These are phyloP conservation scores for Cerceris ruficornis DNA, from an alignment of 2,888 invertebrate genomes.

Conservation along the genomic window DNA sequence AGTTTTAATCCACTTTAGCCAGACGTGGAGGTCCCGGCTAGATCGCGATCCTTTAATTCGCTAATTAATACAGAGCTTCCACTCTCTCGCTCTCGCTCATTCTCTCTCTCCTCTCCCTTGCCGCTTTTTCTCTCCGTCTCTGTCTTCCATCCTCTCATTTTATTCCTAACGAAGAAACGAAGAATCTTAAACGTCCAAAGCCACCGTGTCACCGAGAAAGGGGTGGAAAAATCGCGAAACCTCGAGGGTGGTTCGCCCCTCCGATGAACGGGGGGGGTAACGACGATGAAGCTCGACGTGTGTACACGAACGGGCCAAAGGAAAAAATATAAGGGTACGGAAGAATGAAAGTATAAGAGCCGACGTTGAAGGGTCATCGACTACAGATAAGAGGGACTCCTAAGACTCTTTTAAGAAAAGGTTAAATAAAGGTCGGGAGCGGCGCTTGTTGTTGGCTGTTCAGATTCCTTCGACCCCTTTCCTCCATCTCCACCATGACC, in stretches of 20 bases:
- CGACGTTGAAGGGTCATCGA: slow-evolving; percentile 73
- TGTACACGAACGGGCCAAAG: slow-evolving; percentile 68
- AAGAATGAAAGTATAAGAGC: slow-evolving; percentile 69
- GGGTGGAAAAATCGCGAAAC: slow-evolving; percentile 47
- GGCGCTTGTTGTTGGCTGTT: slow-evolving; percentile 80
- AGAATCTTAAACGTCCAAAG: slow-evolving; percentile 62
- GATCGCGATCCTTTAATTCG: slow-evolving; percentile 74
- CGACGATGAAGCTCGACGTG: slow-evolving; percentile 66
- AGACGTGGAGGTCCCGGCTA: slow-evolving; percentile 36
- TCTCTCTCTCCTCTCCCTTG: slow-evolving; percentile 9
- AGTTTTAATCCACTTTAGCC: slow-evolving; percentile 64
- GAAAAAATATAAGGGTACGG: slow-evolving; percentile 64
- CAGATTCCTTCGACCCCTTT: slow-evolving; percentile 77
- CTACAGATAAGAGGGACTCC: slow-evolving; percentile 69
- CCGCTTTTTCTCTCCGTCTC: slow-evolving; percentile 8
- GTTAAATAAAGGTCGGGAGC: slow-evolving; percentile 76
- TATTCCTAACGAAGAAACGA: slow-evolving; percentile 66
- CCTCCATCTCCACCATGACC: slow-evolving; percentile 41
- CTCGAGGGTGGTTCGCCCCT: slow-evolving; percentile 39
- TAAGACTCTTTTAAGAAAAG: slow-evolving; percentile 78
- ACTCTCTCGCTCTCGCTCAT: slow-evolving; percentile 8
- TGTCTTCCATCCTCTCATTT: background rate
- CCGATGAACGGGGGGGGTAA: slow-evolving; percentile 30
- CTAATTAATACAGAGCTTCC: slow-evolving; percentile 75
- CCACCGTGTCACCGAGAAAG: slow-evolving; percentile 35